Evolutionary conservation across 2,888 invertebrate genomes (phyloP).

Genomic region (Gnatocerus cornutus): DNA sequence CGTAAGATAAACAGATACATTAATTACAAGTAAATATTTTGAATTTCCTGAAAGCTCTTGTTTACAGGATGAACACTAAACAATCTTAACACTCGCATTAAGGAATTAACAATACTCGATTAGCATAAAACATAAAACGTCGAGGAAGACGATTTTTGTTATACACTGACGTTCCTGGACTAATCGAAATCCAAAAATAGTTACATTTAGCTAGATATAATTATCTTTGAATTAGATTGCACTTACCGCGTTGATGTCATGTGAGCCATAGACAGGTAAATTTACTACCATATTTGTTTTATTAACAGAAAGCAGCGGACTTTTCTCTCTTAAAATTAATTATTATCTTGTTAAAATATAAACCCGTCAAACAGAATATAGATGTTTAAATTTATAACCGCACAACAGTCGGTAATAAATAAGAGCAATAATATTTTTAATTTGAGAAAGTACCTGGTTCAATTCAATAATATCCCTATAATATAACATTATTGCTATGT

Average conservation of each 20-base stretch:
- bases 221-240: constrained; percentile 14
- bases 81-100: too few relatives aligned
- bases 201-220: constrained; percentile 3
- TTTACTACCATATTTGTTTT: constrained; percentile 27
- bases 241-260: constrained; percentile 1
- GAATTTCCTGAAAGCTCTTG: constrained; percentile 1
- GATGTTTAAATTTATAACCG: constrained; percentile 47
- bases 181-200: too few relatives aligned
- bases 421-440: constrained; percentile 56
- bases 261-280: constrained; percentile 15
- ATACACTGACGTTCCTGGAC: too few relatives aligned
- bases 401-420: constrained; percentile 42
- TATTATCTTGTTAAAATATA: constrained; percentile 46
- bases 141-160: constrained; percentile 24
- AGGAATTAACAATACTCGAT: constrained; percentile 24
- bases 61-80: constrained; percentile 8
- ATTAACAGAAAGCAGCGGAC: constrained; percentile 18
- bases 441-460: constrained; percentile 59
- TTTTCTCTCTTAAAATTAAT: constrained; percentile 42
- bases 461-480: constrained; percentile 64
- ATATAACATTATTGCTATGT: constrained; percentile 66
- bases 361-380: constrained; percentile 46
- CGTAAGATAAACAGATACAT: constrained; percentile 18
- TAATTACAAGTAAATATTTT: constrained; percentile 21
- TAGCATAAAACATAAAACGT: constrained; percentile 24